These are phyloP conservation scores for Ceratina calcarata DNA, from an alignment of 1,140 invertebrate species.

Conservation along the genomic window DNA sequence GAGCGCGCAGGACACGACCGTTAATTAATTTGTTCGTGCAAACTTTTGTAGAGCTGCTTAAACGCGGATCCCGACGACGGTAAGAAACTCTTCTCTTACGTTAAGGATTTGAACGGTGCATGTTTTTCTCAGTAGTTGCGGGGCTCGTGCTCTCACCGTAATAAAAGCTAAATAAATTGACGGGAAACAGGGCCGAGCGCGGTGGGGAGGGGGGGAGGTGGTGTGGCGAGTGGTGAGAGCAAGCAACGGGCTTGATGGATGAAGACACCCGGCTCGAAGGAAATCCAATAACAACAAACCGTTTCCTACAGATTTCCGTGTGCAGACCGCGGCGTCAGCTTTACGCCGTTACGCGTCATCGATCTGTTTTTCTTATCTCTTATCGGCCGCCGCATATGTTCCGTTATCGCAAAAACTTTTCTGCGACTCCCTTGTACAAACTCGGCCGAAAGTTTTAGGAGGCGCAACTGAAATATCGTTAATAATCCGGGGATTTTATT, in stretches of 20 bases:
- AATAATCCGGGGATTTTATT: no score
- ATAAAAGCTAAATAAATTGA: slow-evolving; percentile 44
- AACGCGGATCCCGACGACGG: no score
- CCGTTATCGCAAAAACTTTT: no score
- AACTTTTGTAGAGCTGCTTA: no score
- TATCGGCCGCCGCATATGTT: slow-evolving; percentile 45
- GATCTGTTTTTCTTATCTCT: slow-evolving; percentile 48
- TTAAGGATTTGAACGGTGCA: neutral
- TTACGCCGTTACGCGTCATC: slow-evolving; percentile 14
- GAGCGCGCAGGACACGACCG: no score
- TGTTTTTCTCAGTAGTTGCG: neutral
- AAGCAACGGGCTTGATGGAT: slow-evolving; percentile 33
- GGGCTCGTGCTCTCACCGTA: slow-evolving; percentile 14
- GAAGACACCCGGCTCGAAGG: slow-evolving; percentile 26
- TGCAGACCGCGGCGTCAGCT: neutral
- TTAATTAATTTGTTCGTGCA: no score
- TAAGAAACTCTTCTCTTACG: neutral
- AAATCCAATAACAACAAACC: slow-evolving; percentile 45
- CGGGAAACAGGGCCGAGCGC: neutral
- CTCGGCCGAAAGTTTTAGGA: no score
- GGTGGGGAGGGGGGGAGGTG: neutral
- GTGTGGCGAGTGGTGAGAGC: neutral
- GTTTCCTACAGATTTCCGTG: slow-evolving; percentile 31
- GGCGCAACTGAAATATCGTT: no score
- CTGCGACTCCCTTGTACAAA: no score